Evolutionary conservation across 2,797 vertebrate species (phyloP).

Genomic region (Epinephelus malabaricus): DNA sequence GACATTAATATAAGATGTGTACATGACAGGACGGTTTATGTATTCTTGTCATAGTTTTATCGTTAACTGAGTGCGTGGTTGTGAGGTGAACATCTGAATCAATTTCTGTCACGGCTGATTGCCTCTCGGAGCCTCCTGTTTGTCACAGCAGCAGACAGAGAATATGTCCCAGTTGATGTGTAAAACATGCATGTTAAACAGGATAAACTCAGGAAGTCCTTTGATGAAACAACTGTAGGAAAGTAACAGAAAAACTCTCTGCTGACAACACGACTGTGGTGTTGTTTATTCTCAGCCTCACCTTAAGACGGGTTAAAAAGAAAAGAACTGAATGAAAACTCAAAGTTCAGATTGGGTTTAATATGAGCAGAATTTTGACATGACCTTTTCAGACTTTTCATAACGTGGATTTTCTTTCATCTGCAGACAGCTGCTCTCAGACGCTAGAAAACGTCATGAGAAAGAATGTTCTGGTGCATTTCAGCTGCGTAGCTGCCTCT

Average conservation of each 20-base stretch:
- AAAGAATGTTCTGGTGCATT: not conserved
- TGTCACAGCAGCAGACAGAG: constrained; percentile 17
- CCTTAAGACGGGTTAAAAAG: not conserved
- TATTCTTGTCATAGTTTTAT: not conserved
- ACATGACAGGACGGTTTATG: not conserved
- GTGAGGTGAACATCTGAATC: constrained; percentile 31
- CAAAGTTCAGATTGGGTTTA: not conserved
- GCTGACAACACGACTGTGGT: not conserved
- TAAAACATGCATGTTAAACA: constrained; percentile 13
- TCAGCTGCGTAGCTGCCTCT: not conserved
- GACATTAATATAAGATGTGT: not conserved
- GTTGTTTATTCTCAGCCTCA: too few relatives aligned
- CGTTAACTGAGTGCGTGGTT: constrained; percentile 19
- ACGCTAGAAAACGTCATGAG: not conserved
- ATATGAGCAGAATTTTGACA: not conserved
- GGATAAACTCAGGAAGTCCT: not conserved
- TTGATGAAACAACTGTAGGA: not conserved
- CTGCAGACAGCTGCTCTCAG: not conserved
- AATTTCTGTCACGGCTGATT: constrained; percentile 20
- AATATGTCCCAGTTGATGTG: constrained; percentile 12
- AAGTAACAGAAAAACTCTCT: not conserved
- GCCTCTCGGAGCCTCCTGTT: constrained; percentile 1
- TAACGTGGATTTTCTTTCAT: not conserved
- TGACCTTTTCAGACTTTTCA: not conserved
- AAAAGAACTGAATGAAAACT: not conserved